phyloP scores from a whole-genome alignment of 2,797 vertebrate genomes.

The Poecilia velifera region DNA sequence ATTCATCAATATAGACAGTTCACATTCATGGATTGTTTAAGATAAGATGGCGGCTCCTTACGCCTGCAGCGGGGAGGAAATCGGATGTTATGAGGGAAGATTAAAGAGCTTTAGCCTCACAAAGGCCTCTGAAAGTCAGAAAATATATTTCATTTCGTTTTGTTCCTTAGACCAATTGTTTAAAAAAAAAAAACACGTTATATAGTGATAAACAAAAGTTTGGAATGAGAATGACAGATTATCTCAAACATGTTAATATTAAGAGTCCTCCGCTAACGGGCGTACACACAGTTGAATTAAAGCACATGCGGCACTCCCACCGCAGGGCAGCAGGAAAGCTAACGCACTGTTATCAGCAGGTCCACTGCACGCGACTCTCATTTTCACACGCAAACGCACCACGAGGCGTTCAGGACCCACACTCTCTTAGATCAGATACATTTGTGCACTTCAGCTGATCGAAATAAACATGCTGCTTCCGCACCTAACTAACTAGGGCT shows the following conservation, averaged over 20 bases:
- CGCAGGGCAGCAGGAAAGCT: not conserved
- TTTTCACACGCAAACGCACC: not conserved
- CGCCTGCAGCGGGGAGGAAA: not conserved
- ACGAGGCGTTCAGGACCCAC: not conserved
- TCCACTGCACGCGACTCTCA: not conserved
- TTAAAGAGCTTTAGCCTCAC: conserved; percentile 8
- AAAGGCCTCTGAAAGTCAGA: not conserved
- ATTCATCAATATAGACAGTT: conserved; percentile 49
- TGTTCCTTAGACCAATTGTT: not conserved
- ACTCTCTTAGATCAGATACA: not conserved
- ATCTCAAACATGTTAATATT: not conserved
- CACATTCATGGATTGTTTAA: conserved; percentile 78
- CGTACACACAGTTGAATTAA: not conserved
- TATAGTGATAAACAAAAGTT: not conserved
- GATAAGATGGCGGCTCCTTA: conserved; percentile 11
- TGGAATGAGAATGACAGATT: conserved; percentile 11
- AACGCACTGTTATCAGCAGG: not conserved
- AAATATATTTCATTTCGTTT: not conserved
- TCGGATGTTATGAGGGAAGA: not conserved
- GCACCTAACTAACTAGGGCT: not conserved
- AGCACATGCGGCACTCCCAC: not conserved
- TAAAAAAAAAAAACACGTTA: not conserved
- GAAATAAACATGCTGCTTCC: not conserved
- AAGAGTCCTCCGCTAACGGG: not conserved
- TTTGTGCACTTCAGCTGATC: conserved; percentile 8